Conservation (phyloP, 1,140 invertebrate genomes). For the Drosophila cardini region DNA sequence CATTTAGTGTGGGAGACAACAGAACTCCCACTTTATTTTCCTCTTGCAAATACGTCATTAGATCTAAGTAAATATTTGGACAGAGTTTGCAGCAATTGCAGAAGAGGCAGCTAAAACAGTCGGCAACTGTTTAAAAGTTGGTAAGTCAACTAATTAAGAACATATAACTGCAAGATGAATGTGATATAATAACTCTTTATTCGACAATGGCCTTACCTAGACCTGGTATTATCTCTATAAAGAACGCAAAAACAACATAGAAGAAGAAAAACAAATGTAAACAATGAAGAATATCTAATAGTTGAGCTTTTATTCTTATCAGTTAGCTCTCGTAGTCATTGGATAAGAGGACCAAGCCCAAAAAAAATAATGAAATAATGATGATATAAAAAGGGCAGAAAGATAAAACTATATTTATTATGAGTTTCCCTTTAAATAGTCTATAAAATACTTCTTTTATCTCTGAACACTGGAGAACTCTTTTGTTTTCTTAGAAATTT, state of each 20-base stretch:
- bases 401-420: no score
- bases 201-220: slow-evolving; percentile 60
- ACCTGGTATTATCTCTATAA: slow-evolving; percentile 73
- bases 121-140: slow-evolving; percentile 37
- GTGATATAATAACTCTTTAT: slow-evolving; percentile 58
- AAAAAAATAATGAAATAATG: not conserved
- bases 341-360: slow-evolving; percentile 43
- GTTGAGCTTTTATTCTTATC: slow-evolving; percentile 52
- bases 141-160: slow-evolving; percentile 52
- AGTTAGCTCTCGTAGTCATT: slow-evolving; percentile 28
- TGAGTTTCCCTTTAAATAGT: no score
- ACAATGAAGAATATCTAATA: slow-evolving; percentile 42
- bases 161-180: not conserved
- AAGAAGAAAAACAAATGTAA: slow-evolving; percentile 53
- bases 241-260: slow-evolving; percentile 32
- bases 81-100: slow-evolving; percentile 49
- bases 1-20: not conserved
- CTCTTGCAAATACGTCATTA: not conserved
- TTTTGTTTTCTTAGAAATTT: no score
- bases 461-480: no score
- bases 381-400: not conserved
- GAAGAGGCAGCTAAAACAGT: slow-evolving; percentile 9
- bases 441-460: no score
- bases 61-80: slow-evolving; percentile 45
- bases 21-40: slow-evolving; percentile 6